These are phyloP conservation scores for Amphibalanus amphitrite DNA, from an alignment of 1,140 invertebrate species.

Conservation along the genomic window DNA sequence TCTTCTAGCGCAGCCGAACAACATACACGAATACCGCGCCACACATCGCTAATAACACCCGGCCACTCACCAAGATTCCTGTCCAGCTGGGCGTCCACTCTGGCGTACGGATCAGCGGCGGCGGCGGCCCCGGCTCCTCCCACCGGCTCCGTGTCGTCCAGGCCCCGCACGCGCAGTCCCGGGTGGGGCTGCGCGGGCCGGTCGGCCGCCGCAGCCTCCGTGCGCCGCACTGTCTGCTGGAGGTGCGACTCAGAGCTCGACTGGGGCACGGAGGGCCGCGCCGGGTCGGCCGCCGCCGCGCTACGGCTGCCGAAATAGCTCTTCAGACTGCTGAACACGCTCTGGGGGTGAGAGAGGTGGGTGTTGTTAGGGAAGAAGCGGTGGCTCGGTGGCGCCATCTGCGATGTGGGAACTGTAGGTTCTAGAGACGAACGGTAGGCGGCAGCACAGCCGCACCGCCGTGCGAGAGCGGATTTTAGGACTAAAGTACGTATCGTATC, in stretches of 20 bases:
- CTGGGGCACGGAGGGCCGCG: constrained; percentile 8
- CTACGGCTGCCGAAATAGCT: constrained; percentile 6
- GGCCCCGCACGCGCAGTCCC: constrained; percentile 13
- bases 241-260: constrained; percentile 6
- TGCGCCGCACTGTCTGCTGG: constrained; percentile 5
- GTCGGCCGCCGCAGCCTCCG: constrained; percentile 4
- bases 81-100: constrained; percentile 14
- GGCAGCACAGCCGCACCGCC: no score
- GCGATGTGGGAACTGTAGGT: no score
- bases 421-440: no score
- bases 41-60: no score
- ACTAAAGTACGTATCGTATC: no score
- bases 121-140: constrained; percentile 12
- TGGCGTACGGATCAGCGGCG: constrained; percentile 8
- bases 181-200: not conserved
- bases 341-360: no score
- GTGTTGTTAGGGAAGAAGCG: no score
- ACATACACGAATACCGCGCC: no score
- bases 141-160: constrained; percentile 10
- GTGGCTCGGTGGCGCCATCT: no score
- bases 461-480: no score
- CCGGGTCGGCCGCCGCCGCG: constrained; percentile 6
- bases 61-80: constrained; percentile 12
- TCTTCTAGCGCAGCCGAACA: no score
- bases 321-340: constrained; percentile 19